Conservation (phyloP, 2,797 vertebrate species). For the Morelia viridis region DNA sequence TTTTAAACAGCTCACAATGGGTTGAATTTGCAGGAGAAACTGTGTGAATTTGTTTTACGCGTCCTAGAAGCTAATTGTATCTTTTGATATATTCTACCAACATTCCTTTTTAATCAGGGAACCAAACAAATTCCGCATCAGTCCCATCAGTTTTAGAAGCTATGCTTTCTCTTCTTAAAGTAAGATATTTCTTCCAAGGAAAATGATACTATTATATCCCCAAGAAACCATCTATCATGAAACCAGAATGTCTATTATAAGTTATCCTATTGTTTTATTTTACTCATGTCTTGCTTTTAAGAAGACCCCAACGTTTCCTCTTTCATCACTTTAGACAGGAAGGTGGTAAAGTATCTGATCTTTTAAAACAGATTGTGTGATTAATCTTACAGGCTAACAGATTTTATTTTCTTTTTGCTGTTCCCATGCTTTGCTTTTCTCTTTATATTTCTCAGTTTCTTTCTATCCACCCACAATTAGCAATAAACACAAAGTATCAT, state of each 20-base stretch:
- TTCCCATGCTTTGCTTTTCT: background rate
- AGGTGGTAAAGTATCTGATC: background rate
- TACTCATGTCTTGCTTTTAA: background rate
- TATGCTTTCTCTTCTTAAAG: background rate
- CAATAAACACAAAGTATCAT: background rate
- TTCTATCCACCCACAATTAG: background rate
- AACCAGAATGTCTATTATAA: constrained; percentile 1
- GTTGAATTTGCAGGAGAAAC: background rate
- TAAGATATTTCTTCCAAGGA: constrained; percentile 5
- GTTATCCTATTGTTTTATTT: background rate
- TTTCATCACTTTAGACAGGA: constrained; percentile 7
- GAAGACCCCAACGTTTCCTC: background rate
- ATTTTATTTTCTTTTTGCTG: background rate
- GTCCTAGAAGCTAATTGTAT: background rate
- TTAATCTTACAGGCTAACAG: background rate
- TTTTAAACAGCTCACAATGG: background rate
- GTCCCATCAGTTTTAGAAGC: background rate
- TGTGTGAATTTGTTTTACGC: background rate
- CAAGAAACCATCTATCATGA: background rate
- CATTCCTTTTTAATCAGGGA: background rate
- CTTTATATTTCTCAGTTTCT: background rate
- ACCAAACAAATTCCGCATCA: background rate
- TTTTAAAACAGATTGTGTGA: background rate
- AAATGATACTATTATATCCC: background rate
- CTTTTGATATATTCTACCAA: background rate